Evolutionary conservation across 2,113 vertebrate species (phyloP), one percentile per base, ranked within the genome.

Genomic region (Meles meles): DNA sequence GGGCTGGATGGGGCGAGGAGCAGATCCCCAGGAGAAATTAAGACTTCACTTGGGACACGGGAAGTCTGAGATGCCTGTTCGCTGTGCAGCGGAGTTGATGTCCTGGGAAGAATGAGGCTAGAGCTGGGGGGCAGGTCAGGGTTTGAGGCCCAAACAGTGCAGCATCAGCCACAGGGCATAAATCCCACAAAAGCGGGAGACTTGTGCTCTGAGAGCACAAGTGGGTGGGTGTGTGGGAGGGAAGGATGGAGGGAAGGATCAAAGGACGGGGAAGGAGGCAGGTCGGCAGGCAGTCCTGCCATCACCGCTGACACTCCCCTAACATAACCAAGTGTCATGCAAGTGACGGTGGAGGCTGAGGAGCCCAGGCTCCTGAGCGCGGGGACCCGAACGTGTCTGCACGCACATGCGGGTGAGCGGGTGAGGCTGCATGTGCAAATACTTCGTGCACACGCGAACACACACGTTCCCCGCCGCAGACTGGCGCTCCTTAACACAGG

Each of bases 311-410:
- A 63, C 37, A 31, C 17, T 59, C 49, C 34, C 13, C 3, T 8
- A 21, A 17, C 10, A 0, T 13, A 44, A 25, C 2, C 13, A 88
- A 71, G 57, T 2, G 5, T 23, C 5, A 42, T 3, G 29, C 21
- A 23, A 3, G 7, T 29, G 17, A 6, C 29, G 17, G 37, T 3
- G 25, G 47, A 57, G 17, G 2, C 23, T 52, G 67, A 67, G 11
- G 2, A 63, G n/a, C 12, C 23, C 31, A 47, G 15, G 0, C 49
- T 12, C 0, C 1, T 0, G 42, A 15, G 17, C 10, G 17, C 10
- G 5, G 52, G 5, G 52, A 0, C 9, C 21, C 11, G 42, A 7
- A 6, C 10, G 42, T 13, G 13, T n/a, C 34, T 9, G 34, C n/a
- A 34, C 34, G 15, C 7, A 0, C 3, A 31, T 18, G 31, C 17